These are phyloP conservation scores for Dryas iulia DNA, from an alignment of 1,140 invertebrate species.

Conservation along the genomic window DNA sequence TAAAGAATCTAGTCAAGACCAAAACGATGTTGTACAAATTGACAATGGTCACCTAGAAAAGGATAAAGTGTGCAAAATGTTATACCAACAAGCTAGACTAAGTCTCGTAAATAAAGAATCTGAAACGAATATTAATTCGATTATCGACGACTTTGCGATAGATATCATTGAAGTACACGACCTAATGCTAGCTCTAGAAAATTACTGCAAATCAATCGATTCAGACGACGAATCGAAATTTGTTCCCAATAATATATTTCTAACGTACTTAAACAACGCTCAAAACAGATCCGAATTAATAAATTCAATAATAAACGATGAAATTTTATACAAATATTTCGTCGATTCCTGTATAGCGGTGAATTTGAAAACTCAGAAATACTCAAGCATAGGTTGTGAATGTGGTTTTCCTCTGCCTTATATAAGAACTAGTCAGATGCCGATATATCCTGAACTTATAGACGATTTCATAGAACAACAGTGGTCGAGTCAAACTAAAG, in stretches of 20 bases:
- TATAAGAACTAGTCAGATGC: constrained; percentile 62
- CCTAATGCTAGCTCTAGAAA: constrained; percentile 66
- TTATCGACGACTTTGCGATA: constrained; percentile 64
- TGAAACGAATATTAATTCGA: constrained; percentile 69
- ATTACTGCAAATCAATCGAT: constrained; percentile 63
- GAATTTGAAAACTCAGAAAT: constrained; percentile 65
- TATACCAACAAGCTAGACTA: constrained; percentile 74
- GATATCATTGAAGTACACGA: constrained; percentile 72
- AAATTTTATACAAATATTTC: constrained; percentile 74
- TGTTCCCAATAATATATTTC: constrained; percentile 69
- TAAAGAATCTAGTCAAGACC: constrained; percentile 72
- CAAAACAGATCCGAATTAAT: constrained; percentile 49
- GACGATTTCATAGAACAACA: constrained; percentile 75
- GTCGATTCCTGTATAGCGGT: constrained; percentile 74
- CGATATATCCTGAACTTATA: constrained; percentile 66
- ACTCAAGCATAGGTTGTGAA: constrained; percentile 65
- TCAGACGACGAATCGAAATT: constrained; percentile 64
- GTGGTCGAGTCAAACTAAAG: constrained; percentile 66
- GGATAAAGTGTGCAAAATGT: constrained; percentile 59
- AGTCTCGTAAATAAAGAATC: constrained; percentile 64
- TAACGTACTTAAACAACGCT: constrained; percentile 62
- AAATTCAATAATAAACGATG: constrained; percentile 62
- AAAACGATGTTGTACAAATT: constrained; percentile 47
- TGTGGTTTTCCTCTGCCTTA: constrained; percentile 76
- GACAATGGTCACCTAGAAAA: constrained; percentile 60